Percentiles rank a stretch among this genome's conserved stretches.
Conservation (phyloP, 2,797 vertebrate genomes). For the Epinephelus malabaricus region DNA sequence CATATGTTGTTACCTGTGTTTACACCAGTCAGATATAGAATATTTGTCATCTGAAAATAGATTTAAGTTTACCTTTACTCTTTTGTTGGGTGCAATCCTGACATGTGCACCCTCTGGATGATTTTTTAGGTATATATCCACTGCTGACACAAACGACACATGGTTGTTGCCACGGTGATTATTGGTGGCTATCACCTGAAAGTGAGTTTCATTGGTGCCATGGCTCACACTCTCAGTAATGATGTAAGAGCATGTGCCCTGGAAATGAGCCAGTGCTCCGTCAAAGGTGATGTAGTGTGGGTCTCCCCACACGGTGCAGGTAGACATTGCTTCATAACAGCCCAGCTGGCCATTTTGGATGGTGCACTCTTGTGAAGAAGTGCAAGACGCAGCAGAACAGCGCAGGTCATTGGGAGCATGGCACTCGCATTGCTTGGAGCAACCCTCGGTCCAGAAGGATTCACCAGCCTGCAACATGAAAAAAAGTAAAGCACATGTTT, state of each 20-base stretch:
- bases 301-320: constrained; percentile 81
- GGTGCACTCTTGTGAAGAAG: constrained; percentile 62
- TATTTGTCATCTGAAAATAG: not conserved
- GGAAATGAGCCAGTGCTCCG: constrained; percentile 79
- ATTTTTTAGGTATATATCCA: constrained; percentile 73
- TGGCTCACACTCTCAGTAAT: constrained; percentile 67
- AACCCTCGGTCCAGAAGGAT: too few relatives aligned
- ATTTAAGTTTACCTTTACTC: constrained; percentile 55
- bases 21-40: not conserved
- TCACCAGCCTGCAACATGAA: constrained; percentile 30
- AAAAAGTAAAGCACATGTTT: not conserved
- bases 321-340: constrained; percentile 66
- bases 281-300: constrained; percentile 86
- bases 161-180: constrained; percentile 67
- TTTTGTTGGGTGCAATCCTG: constrained; percentile 65
- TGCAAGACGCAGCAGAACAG: constrained; percentile 42
- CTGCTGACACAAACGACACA: constrained; percentile 76
- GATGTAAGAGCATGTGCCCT: constrained; percentile 85
- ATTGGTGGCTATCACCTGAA: constrained; percentile 73
- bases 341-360: constrained; percentile 64
- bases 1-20: not conserved
- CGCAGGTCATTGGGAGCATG: too few relatives aligned
- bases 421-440: too few relatives aligned
- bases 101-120: constrained; percentile 25
- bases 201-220: constrained; percentile 41